These are phyloP conservation scores for Bubo blakistoni DNA, from an alignment of 2,113 vertebrate genomes.

Conservation along the genomic window DNA sequence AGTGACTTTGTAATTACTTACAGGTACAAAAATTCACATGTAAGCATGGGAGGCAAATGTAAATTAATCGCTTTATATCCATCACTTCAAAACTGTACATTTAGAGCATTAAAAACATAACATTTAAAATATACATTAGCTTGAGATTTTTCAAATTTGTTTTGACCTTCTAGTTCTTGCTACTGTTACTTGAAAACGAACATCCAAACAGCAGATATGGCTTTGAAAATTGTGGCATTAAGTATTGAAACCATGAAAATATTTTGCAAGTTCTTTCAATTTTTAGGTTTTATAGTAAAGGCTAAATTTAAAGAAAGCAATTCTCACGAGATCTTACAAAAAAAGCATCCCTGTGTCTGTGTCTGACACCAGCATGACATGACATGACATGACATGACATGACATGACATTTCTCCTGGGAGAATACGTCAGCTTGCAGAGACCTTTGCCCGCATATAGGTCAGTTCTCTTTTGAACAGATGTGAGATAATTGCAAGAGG, in stretches of 20 bases:
- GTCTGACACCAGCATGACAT: background rate
- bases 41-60: background rate
- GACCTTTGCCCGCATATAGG: constrained; percentile 2
- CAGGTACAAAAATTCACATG: background rate
- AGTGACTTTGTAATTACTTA: background rate
- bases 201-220: background rate
- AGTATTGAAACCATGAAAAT: background rate
- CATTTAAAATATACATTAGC: background rate
- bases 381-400: background rate
- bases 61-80: background rate
- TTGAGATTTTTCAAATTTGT: background rate
- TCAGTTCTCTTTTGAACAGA: constrained; percentile 9
- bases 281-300: background rate
- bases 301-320: background rate
- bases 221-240: background rate
- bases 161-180: background rate
- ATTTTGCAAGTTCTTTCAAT: background rate
- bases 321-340: background rate
- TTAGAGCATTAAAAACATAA: background rate
- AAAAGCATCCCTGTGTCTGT: background rate
- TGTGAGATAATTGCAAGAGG: constrained; percentile 26
- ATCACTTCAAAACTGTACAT: background rate
- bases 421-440: background rate
- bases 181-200: background rate
- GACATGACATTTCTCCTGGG: background rate